phyloP scores from a whole-genome alignment of 2,888 invertebrate species.

The Patella caerulea region DNA sequence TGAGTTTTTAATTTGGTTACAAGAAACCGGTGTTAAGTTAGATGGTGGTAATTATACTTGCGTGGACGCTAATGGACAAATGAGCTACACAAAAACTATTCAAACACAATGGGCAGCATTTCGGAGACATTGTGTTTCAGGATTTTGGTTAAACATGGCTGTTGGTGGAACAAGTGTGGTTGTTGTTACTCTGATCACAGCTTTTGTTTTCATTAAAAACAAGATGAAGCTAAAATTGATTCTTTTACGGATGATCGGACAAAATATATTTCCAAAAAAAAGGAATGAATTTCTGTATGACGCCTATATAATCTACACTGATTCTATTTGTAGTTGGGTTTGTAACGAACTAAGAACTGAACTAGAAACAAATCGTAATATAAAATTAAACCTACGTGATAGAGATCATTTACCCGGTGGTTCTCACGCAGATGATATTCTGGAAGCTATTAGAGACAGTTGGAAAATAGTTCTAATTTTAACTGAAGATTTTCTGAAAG shows the following conservation, averaged over 20 bases:
- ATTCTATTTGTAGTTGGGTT: not conserved
- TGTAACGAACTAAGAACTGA: not conserved
- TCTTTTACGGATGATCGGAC: not conserved
- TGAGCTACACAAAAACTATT: not conserved
- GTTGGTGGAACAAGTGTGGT: not conserved
- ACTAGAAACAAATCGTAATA: not conserved
- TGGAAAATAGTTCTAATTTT: slow-evolving; percentile 1
- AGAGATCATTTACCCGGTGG: not conserved
- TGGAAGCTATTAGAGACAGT: not conserved
- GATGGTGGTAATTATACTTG: not conserved
- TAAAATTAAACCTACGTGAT: not conserved
- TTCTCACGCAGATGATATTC: not conserved
- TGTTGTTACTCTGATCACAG: not conserved
- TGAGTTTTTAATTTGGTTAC: not conserved
- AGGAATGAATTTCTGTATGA: not conserved
- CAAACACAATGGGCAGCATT: not conserved
- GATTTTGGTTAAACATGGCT: slow-evolving; percentile 1
- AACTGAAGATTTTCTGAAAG: not conserved
- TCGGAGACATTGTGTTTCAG: not conserved
- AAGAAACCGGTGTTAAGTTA: not conserved
- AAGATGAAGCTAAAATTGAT: not conserved
- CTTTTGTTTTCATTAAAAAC: not conserved
- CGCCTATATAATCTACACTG: not conserved
- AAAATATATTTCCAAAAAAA: not conserved
- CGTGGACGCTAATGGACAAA: not conserved